Evolutionary conservation across 2,113 vertebrate species (phyloP), one percentile per base, ranked within the genome.

Genomic region (Colius striatus): DNA sequence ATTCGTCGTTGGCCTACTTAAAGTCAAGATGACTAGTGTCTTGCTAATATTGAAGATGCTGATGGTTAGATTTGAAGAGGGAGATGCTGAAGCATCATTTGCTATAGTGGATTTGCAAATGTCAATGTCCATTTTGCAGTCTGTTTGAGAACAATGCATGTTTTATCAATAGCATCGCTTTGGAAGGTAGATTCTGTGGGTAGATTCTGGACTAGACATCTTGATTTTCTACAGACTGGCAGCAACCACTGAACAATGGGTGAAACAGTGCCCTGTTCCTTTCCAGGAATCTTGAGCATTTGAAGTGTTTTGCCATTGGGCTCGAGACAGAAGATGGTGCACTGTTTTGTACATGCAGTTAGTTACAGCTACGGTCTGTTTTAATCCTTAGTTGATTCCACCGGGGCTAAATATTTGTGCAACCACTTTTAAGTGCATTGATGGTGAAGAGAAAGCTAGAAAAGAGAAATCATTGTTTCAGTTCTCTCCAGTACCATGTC

Each of bases 141-240:
- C 1, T 58, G 84, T 45, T 53, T 8, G 1, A 50, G 41, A 84
- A 75, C 27, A 11, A 38, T 0, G 1, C 23, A 5, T 20, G 10
- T 81, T 89, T 95, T 70, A 58, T 43, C 26, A 47, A 19, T 25
- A 61, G 26, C 16, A 21, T 73, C 81, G 76, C 15, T 68, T 82
- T 75, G 41, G 70, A 84, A 74, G n/a, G 10, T 76, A 36, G 60
- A 85, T 74, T 77, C 25, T 30, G 6, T 68, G 57, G 41, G 4
- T 51, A 43, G 11, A 58, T 19, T 70, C 5, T 55, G 38, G 43
- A 25, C 58, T 71, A 23, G 84, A 63, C 29, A 15, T 66, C 6
- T n/a, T 72, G 29, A 32, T 16, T 67, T 38, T 84, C 9, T 61
- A 16, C 11, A 72, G 57, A 30, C 15, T 32, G 47, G 29, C 47